Conservation (phyloP, 2,888 invertebrate genomes). For the Doris montereyensis region DNA sequence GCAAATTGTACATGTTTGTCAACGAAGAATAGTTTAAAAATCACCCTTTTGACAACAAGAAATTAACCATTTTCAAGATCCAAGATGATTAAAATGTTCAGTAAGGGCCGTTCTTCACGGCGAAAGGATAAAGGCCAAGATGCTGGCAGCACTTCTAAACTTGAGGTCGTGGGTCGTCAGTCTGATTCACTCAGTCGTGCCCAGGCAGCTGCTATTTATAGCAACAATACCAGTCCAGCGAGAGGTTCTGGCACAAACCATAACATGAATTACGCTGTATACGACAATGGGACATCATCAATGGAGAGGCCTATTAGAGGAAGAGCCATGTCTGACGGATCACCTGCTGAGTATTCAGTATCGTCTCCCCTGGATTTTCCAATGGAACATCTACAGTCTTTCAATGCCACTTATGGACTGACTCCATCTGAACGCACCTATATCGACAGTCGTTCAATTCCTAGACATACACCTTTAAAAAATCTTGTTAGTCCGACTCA, state of each 20-base stretch:
- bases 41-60: too few species aligned
- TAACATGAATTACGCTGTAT: constrained; percentile 25
- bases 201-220: constrained; percentile 33
- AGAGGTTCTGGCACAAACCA: constrained; percentile 40
- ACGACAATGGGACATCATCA: constrained; percentile 33
- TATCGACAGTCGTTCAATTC: constrained; percentile 44
- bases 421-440: constrained; percentile 44
- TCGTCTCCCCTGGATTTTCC: constrained; percentile 65
- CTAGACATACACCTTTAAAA: constrained; percentile 45
- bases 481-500: constrained; percentile 44
- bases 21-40: too few species aligned
- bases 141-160: constrained; percentile 16
- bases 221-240: constrained; percentile 40
- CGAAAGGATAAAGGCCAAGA: constrained; percentile 37
- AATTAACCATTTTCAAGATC: too few species aligned
- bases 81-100: constrained; percentile 47
- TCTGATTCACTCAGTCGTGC: constrained; percentile 35
- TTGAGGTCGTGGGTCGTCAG: constrained; percentile 16
- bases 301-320: constrained; percentile 42
- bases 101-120: constrained; percentile 45
- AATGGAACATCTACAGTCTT: constrained; percentile 59
- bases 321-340: constrained; percentile 49
- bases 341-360: constrained; percentile 46
- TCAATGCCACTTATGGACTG: constrained; percentile 50
- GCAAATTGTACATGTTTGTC: too few species aligned